Base-by-base conservation (phyloP, 2,113 vertebrate genomes). In the Orientallactaga bullata region DNA sequence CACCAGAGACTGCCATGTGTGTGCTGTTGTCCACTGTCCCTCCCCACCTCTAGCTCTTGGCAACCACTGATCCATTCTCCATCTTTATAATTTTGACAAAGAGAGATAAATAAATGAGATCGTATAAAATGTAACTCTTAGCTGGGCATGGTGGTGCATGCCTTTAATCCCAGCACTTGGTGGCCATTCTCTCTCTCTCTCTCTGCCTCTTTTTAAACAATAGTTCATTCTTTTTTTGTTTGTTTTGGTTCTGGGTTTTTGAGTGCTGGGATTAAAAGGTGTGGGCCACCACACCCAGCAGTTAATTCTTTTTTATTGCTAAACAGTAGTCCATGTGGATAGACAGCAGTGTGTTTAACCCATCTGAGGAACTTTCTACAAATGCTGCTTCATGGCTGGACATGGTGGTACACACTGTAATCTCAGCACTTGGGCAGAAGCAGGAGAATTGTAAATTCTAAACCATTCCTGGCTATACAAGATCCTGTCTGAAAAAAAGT, bases 21-120 rank as follows among this genome's bases (percentile, higher is more conserved):
- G 37, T 37, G 7, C 7, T 16, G 58, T 55, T 60, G 18, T 35
- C 30, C 13, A 7, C 26, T 28, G 7, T 0, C 37, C 47, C 21
- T n/a, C 78, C 35, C 16, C 77, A 66, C 47, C 26, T 7, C 4
- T 26, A 20, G 20, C 24, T 23, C n/a, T 35, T 66, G 65, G 32
- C 76, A 89, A 11, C 61, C 24, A 26, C 39, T 7, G 0, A 47
- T 58, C 69, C 82, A 0, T 88, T 73, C 30, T 93, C 88, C 17
- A 7, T 7, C n/a, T 93, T 42, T 85, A 0, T 58, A 24, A 30
- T 73, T 89, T 94, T 72, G 11, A 68, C 83, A 86, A 51, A 93
- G 77, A 86, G 51, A 93, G 77, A 72, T 85, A 3, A 89, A 4
- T 55, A 86, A 84, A 26, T 83, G 58, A 39, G 55, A 72, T 61